These are phyloP conservation scores for Drosophila incognita DNA, from an alignment of 2,888 invertebrate genomes.

Conservation along the genomic window DNA sequence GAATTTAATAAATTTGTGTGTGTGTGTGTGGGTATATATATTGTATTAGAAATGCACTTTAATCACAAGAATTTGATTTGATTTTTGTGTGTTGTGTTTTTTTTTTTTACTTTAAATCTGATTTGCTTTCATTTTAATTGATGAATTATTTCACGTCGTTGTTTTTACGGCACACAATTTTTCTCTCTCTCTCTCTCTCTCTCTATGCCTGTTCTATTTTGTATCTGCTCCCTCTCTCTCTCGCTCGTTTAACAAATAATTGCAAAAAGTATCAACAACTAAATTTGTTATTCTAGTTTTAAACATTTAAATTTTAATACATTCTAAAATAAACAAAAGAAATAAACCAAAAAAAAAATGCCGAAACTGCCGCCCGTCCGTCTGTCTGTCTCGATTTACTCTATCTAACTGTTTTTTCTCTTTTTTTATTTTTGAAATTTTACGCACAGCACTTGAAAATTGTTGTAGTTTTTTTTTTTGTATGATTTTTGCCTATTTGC, in stretches of 20 bases:
- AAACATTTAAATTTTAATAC: constrained; percentile 77
- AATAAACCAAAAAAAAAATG: constrained; percentile 43
- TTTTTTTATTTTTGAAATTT: constrained; percentile 21
- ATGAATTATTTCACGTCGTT: constrained; percentile 41
- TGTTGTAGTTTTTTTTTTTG: constrained; percentile 29
- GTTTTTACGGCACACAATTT: constrained; percentile 61
- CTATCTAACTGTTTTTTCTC: constrained; percentile 14
- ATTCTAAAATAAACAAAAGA: constrained; percentile 62
- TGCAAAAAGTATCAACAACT: constrained; percentile 81
- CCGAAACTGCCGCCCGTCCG: constrained; percentile 74
- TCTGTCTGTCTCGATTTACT: constrained; percentile 44
- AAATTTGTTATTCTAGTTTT: constrained; percentile 82
- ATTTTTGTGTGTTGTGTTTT: constrained; percentile 40
- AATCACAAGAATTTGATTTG: constrained; percentile 80
- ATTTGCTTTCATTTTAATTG: constrained; percentile 26
- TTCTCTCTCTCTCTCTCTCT: constrained; percentile 9
- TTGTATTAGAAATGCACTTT: constrained; percentile 79
- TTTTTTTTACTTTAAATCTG: constrained; percentile 24
- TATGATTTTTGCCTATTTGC: constrained; percentile 40
- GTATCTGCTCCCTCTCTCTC: background rate
- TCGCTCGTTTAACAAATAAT: constrained; percentile 75
- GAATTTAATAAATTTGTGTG: constrained; percentile 28
- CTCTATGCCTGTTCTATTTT: background rate
- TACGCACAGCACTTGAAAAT: constrained; percentile 50
- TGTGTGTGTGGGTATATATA: constrained; percentile 29